phyloP scores from a whole-genome alignment of 2,113 vertebrate species.

The Hoplias malabaricus region DNA sequence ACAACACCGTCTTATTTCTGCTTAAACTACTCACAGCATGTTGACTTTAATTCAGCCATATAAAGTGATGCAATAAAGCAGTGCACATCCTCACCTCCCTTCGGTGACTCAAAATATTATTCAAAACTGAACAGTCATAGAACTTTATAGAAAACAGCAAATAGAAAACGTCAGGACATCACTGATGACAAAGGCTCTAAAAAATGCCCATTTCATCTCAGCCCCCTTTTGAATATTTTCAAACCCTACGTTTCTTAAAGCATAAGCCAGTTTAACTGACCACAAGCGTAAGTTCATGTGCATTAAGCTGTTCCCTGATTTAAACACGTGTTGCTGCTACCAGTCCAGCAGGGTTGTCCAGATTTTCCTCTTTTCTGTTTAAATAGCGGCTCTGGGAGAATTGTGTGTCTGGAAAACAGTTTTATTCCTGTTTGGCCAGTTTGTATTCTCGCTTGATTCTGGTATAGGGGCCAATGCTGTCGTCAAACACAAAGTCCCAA shows the following conservation, averaged over 20 bases:
- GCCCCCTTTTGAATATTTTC: background rate
- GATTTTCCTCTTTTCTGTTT: conserved; percentile 42
- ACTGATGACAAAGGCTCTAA: conserved; percentile 48
- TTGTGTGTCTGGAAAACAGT: background rate
- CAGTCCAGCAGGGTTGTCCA: conserved; percentile 27
- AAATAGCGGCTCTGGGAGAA: conserved; percentile 17
- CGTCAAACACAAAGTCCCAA: conserved; percentile 94
- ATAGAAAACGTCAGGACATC: background rate
- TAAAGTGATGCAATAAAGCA: background rate
- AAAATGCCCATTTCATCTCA: conserved; percentile 46
- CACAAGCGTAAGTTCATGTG: background rate
- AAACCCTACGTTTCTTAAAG: conserved; percentile 3
- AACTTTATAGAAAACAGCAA: conserved; percentile 33
- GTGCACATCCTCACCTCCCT: background rate
- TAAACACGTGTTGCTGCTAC: conserved; percentile 7
- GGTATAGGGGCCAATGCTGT: conserved; percentile 86
- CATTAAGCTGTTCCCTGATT: background rate
- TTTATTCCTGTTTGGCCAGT: conserved; percentile 69
- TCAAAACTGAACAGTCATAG: background rate
- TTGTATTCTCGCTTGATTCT: conserved; percentile 89
- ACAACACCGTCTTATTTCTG: background rate
- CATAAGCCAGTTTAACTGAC: background rate
- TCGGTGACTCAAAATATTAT: background rate
- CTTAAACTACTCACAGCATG: background rate
- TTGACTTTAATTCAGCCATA: conserved; percentile 24